A percentile compares a stretch with the other conserved stretches of the same genome.
phyloP scores from a whole-genome alignment of 2,113 vertebrate species.

The Elephas maximus region DNA sequence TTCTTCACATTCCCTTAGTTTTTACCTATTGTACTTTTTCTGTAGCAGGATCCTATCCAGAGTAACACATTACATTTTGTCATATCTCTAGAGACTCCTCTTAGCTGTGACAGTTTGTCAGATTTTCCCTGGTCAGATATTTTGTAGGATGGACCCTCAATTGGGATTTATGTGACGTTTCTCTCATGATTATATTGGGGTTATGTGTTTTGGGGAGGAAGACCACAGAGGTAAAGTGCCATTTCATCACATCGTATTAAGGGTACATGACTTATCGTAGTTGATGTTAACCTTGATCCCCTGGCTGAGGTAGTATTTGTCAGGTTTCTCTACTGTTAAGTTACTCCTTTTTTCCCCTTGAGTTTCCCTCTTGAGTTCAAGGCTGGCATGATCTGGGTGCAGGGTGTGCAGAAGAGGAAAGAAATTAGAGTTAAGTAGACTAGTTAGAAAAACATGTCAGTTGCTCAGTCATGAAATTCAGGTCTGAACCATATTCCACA shows the following conservation, averaged over 20 bases:
- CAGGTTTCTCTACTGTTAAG: not conserved
- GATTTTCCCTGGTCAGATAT: not conserved
- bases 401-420: not conserved
- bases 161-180: not conserved
- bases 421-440: not conserved
- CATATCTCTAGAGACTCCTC: too few species aligned
- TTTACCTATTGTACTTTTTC: not conserved
- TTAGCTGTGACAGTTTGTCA: too few species aligned
- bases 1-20: not conserved
- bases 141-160: not conserved
- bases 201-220: not conserved
- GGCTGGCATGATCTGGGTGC: too few species aligned
- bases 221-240: not conserved
- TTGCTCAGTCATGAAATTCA: not conserved
- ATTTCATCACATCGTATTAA: not conserved
- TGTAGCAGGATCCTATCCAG: not conserved
- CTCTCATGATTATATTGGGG: not conserved
- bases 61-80: too few species aligned
- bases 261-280: not conserved
- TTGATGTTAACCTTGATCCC: not conserved
- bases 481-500: not conserved
- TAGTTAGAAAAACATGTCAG: not conserved
- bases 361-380: not conserved
- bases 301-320: not conserved
- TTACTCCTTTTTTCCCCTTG: not conserved